Base-by-base conservation (phyloP, 2,797 vertebrate species). In the Pempheris klunzingeri region DNA sequence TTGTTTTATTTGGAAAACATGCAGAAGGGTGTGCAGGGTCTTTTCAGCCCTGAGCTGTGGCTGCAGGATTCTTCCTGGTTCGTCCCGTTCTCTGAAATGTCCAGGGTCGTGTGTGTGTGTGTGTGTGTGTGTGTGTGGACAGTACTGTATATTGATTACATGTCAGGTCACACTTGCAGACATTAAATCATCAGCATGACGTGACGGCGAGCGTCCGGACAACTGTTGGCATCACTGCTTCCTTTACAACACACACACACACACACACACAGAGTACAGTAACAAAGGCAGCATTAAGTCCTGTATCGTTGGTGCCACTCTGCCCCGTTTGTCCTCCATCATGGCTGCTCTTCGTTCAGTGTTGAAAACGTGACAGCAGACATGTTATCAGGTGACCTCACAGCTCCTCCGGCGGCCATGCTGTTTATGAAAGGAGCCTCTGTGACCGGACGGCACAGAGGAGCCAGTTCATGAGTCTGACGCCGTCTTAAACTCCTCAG, bases 231-330 rank as follows among this genome's bases (percentile, higher is more conserved):
- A n/a, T n/a, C n/a, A n/a, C n/a, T n/a, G n/a, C n/a, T n/a, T n/a
- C n/a, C n/a, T n/a, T n/a, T n/a, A n/a, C n/a, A n/a, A 73, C 49
- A 57, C 46, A 70, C 67, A 17, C 54, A 73, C 70, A 44, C 70
- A 54, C 50, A 41, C 55, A 62, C 44, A 28, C 41, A 55, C 32
- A 77, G 34, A 63, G 70, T 81, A 77, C 65, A 67, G 72, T 70
- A 85, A 93, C 92, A 93, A 92, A 91, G 84, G 70, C 79, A 58
- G 67, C 78, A 80, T 92, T 93, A 82, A 85, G 36, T 5, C 2
- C 5, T 52, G 71, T 38, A 24, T 83, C 53, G 61, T 87, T 74
- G 73, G 83, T 82, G 79, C 80, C 87, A 85, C 65, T 52, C 61
- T 24, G 38, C 69, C 52, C 78, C 26, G 11, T 64, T 65, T 49